Conservation (phyloP, 2,888 invertebrate species). For the Dichetophora obliterata region DNA sequence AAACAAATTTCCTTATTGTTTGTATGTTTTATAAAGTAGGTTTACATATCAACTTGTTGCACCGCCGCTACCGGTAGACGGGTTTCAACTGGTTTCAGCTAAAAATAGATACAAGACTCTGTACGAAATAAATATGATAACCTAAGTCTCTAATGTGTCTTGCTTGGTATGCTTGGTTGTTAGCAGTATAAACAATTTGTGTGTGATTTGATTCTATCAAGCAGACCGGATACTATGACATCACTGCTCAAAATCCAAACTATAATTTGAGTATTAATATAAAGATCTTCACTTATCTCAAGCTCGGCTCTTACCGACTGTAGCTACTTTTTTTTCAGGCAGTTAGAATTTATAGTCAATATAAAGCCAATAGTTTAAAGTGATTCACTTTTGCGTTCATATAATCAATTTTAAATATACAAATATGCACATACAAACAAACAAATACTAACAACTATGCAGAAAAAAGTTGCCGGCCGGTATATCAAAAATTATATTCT, state of each 20-base stretch:
- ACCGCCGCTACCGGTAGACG: background rate
- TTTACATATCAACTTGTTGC: background rate
- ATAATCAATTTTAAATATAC: background rate
- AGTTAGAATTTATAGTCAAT: background rate
- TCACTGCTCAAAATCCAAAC: no score
- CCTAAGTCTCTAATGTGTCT: no score
- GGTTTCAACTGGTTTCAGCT: background rate
- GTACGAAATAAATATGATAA: background rate
- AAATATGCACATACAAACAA: background rate
- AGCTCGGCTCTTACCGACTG: no score
- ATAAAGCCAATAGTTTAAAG: background rate
- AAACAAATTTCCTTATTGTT: conserved; percentile 3
- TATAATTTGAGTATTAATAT: no score
- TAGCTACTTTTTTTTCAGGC: background rate
- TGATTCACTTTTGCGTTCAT: background rate
- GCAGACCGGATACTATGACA: no score
- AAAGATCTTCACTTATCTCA: no score
- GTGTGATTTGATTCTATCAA: no score
- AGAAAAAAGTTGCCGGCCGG: conserved; percentile 56
- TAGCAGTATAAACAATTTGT: no score
- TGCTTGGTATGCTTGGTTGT: no score
- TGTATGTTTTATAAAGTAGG: conserved; percentile 8
- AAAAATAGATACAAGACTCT: background rate
- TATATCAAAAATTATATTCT: conserved; percentile 26
- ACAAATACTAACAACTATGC: background rate